Conservation (phyloP, 2,797 vertebrate species). For the Parambassis ranga region DNA sequence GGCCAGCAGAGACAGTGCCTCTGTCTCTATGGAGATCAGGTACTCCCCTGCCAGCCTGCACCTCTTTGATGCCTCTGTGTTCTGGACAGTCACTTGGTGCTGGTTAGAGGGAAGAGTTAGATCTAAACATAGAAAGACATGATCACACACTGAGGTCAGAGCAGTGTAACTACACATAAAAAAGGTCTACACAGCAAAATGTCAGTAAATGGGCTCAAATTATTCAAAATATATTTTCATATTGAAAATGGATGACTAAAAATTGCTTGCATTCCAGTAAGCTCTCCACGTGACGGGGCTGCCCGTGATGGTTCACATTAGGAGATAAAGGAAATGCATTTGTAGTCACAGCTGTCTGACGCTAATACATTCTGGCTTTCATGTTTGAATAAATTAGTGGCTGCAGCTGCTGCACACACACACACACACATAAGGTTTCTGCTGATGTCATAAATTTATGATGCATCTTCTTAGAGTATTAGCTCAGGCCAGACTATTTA, state of each 20-base stretch:
- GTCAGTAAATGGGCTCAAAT: slow-evolving; percentile 13
- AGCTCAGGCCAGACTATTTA: no score
- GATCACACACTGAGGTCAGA: not conserved
- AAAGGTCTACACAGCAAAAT: not conserved
- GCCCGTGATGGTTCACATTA: slow-evolving; percentile 33
- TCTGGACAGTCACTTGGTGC: slow-evolving; percentile 81
- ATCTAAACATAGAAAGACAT: slow-evolving; percentile 24
- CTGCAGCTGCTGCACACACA: slow-evolving; percentile 14
- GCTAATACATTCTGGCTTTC: slow-evolving; percentile 41
- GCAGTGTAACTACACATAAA: not conserved
- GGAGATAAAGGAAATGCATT: slow-evolving; percentile 52
- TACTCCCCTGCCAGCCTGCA: slow-evolving; percentile 85
- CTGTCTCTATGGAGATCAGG: slow-evolving; percentile 74
- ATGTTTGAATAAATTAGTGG: slow-evolving; percentile 50
- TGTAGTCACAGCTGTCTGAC: slow-evolving; percentile 48
- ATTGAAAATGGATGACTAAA: slow-evolving; percentile 16
- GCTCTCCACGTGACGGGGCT: slow-evolving; percentile 20
- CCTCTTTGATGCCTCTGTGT: slow-evolving; percentile 80
- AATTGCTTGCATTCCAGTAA: slow-evolving; percentile 35
- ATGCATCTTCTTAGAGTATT: slow-evolving; percentile 1
- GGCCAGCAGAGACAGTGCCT: slow-evolving; percentile 76
- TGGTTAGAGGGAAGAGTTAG: slow-evolving; percentile 53
- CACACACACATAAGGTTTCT: slow-evolving; percentile 30
- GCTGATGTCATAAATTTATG: slow-evolving; percentile 45
- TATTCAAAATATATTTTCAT: slow-evolving; percentile 1